Percentiles rank a stretch among this genome's conserved stretches.
Evolutionary conservation across 2,113 vertebrate genomes (phyloP).

Genomic region (Phyllopteryx taeniolatus): DNA sequence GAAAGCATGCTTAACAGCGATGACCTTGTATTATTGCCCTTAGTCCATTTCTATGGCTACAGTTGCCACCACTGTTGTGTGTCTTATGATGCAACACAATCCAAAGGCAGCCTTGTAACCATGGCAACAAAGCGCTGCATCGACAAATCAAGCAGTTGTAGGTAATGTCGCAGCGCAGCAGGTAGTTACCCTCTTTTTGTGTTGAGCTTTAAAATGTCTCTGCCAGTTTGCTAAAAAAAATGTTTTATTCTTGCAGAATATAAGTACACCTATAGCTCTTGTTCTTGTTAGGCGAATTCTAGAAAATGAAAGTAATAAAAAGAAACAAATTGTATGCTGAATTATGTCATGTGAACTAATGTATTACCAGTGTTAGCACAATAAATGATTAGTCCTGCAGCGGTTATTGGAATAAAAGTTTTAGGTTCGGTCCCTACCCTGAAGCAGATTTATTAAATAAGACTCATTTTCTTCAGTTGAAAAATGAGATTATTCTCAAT

Average conservation of each 20-base stretch:
- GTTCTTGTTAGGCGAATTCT: conserved; percentile 30
- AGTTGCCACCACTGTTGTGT: conserved; percentile 42
- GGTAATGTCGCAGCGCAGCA: conserved; percentile 18
- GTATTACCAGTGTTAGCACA: conserved; percentile 31
- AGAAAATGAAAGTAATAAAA: conserved; percentile 24
- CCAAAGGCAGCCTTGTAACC: conserved; percentile 57
- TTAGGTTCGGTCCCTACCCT: conserved; percentile 5
- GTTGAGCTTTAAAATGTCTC: conserved; percentile 55
- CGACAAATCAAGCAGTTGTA: conserved; percentile 60
- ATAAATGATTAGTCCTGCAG: conserved; percentile 41
- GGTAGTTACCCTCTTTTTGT: conserved; percentile 31
- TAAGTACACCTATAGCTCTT: conserved; percentile 28
- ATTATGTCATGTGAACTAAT: conserved; percentile 31
- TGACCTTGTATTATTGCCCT: conserved; percentile 33
- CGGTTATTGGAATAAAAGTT: conserved; percentile 26
- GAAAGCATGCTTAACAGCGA: conserved; percentile 57
- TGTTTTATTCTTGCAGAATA: conserved; percentile 29
- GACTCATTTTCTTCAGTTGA: neutral
- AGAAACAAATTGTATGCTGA: conserved; percentile 17
- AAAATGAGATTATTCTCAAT: neutral
- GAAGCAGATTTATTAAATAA: conserved; percentile 24
- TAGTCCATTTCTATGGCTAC: conserved; percentile 39
- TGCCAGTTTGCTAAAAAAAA: conserved; percentile 48
- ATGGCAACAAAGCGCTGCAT: conserved; percentile 59
- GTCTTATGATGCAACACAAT: conserved; percentile 41